phyloP scores from a whole-genome alignment of 1,140 invertebrate species.

The Trichogramma pretiosum region DNA sequence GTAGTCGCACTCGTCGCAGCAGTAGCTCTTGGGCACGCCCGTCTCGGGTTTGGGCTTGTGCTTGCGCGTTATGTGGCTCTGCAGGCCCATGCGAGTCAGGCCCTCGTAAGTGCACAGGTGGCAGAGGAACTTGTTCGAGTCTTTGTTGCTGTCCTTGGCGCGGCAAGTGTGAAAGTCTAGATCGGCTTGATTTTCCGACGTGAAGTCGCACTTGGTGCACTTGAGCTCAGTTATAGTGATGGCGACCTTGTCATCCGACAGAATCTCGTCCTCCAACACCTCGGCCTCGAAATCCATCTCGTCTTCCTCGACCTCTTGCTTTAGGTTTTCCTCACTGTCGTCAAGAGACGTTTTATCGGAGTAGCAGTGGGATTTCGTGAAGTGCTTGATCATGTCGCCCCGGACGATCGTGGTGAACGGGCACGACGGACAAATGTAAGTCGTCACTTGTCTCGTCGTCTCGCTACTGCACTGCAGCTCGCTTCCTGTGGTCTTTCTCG shows the following conservation, averaged over 20 bases:
- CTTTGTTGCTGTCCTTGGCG: slow-evolving; percentile 8
- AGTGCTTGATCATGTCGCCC: slow-evolving; percentile 1
- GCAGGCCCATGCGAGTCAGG: slow-evolving; percentile 16
- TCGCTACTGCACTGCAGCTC: background rate
- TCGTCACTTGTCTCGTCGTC: background rate
- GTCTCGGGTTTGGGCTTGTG: slow-evolving; percentile 15
- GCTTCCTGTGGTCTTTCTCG: background rate
- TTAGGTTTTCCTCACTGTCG: background rate
- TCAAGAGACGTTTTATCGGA: background rate
- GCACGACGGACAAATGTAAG: slow-evolving; percentile 8
- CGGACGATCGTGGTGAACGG: slow-evolving; percentile 5
- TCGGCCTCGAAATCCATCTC: no score
- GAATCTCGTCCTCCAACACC: background rate
- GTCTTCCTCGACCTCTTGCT: background rate
- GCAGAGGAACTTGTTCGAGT: slow-evolving; percentile 16
- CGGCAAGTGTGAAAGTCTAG: slow-evolving; percentile 15
- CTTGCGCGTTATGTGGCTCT: slow-evolving; percentile 22
- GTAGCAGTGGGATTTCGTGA: background rate
- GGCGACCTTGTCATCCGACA: no score
- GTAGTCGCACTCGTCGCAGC: slow-evolving; percentile 40
- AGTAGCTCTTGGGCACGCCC: slow-evolving; percentile 1
- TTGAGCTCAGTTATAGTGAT: background rate
- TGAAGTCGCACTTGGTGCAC: slow-evolving; percentile 19
- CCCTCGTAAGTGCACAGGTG: slow-evolving; percentile 24
- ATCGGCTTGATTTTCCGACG: slow-evolving; percentile 13